Evolutionary conservation across 2,888 invertebrate genomes (phyloP), one percentile per base, ranked within the genome.

Genomic region (Mystacides longicornis): DNA sequence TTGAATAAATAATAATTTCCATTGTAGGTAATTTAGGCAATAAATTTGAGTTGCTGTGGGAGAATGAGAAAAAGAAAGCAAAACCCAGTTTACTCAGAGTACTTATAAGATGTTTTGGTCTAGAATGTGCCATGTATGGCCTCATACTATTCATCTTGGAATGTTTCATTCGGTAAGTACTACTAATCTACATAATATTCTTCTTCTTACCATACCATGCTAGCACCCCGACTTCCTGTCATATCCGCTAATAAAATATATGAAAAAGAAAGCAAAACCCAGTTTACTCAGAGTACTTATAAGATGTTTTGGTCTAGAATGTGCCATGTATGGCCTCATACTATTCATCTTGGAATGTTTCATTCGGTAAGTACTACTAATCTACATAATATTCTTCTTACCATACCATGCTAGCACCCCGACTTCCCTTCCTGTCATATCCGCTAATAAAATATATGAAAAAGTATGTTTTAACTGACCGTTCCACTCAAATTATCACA

Each of bases 11-110:
- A 43, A 43, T 45, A n/a, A 16, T 23, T 31, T 31, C 2, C 14
- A 9, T 52, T 52, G 81, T 82, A 5, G 71, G 73, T 56, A 58
- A 55, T n/a, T 67, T 83, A 16, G 82, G 82, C 1, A 74, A 79
- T 63, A 71, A 71, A 64, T 69, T 83, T 62, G 73, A 73, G 58
- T 66, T 66, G 51, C 68, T 68, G 61, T 82, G 81, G 82, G 71
- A 74, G 18, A 65, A 67, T 22, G 81, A 81, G 64, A 65, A 72
- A 59, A 65, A 65, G 51, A 64, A 63, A 31, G 55, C 55, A 22
- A 53, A 52, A 9, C 60, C 60, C 14, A 60, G 60, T 23, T 48
- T 60, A 2, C 48, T 60, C 22, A 46, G 58, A 23, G 60, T 60
- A 16, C 58, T 60, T 14, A 11, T 60, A 21, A 22, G 57, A 21